Conservation (phyloP, 2,797 vertebrate species). For the Chelon labrosus region DNA sequence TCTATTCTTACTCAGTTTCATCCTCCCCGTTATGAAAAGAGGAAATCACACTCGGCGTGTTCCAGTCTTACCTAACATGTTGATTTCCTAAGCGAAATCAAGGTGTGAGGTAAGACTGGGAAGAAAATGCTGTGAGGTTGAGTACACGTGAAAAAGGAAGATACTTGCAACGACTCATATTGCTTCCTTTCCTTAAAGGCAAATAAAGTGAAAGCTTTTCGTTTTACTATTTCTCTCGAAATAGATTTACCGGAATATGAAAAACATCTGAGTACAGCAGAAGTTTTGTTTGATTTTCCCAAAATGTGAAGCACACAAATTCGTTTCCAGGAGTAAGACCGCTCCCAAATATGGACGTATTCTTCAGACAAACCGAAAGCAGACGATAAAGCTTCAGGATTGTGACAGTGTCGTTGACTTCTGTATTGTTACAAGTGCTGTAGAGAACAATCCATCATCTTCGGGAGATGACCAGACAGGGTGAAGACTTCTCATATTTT, state of each 20-base stretch:
- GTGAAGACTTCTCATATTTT: not conserved
- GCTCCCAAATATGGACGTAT: not conserved
- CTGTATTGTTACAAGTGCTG: slow-evolving; percentile 17
- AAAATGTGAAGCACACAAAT: slow-evolving; percentile 15
- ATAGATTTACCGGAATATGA: slow-evolving; percentile 26
- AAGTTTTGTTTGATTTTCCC: slow-evolving; percentile 10
- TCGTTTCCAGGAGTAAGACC: slow-evolving; percentile 21
- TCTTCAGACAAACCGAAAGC: slow-evolving; percentile 11
- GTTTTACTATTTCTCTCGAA: slow-evolving; percentile 25
- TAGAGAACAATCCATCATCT: not conserved
- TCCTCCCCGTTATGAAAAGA: slow-evolving; percentile 9
- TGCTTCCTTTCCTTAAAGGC: slow-evolving; percentile 63
- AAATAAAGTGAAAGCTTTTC: slow-evolving; percentile 41
- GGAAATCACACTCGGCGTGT: slow-evolving; percentile 3
- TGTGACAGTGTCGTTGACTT: slow-evolving; percentile 15
- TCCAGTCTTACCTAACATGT: not conserved
- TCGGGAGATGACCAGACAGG: not conserved
- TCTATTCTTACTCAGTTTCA: slow-evolving; percentile 22
- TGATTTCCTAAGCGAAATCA: slow-evolving; percentile 16
- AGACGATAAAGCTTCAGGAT: slow-evolving; percentile 19
- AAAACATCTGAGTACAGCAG: slow-evolving; percentile 31
- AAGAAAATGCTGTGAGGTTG: slow-evolving; percentile 8
- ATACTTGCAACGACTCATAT: slow-evolving; percentile 35
- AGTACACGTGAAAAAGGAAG: slow-evolving; percentile 10
- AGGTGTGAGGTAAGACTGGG: not conserved